Conservation (phyloP, 2,888 invertebrate species). For the Volucella bombylans region DNA sequence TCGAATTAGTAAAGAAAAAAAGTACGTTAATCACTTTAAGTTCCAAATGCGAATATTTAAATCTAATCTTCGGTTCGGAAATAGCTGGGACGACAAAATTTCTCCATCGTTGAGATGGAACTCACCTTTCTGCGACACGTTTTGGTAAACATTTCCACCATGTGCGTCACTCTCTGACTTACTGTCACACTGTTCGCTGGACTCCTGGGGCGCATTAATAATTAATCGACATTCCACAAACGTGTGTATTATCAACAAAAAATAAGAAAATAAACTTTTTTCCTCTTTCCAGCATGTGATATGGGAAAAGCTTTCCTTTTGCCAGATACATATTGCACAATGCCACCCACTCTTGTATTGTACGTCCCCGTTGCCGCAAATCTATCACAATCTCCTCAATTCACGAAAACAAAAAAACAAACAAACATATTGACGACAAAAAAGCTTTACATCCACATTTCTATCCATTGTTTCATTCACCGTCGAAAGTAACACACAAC, state of each 20-base stretch:
- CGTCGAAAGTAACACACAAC: not conserved
- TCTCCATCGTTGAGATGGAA: not conserved
- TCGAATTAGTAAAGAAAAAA: not conserved
- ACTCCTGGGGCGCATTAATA: not conserved
- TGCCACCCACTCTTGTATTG: conserved; percentile 1
- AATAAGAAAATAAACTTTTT: conserved; percentile 48
- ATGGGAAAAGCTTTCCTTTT: conserved; percentile 30
- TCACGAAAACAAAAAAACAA: conserved; percentile 2
- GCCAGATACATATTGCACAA: conserved; percentile 23
- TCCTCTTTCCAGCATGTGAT: conserved; percentile 22
- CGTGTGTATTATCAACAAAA: conserved; percentile 5
- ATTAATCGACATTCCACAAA: not conserved
- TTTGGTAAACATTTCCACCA: conserved; percentile 19
- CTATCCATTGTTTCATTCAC: too few species aligned
- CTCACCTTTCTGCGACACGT: conserved; percentile 43
- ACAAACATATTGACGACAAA: not conserved
- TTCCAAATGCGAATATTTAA: not conserved
- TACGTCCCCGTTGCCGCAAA: not conserved
- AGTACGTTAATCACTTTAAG: not conserved
- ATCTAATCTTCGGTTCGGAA: conserved; percentile 13
- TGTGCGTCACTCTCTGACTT: not conserved
- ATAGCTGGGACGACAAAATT: not conserved
- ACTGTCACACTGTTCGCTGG: conserved; percentile 11
- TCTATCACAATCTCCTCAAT: conserved; percentile 2
- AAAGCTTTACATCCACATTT: not conserved